Evolutionary conservation across 2,888 invertebrate genomes (phyloP).

Genomic region (Pseudolycoriella hygida): DNA sequence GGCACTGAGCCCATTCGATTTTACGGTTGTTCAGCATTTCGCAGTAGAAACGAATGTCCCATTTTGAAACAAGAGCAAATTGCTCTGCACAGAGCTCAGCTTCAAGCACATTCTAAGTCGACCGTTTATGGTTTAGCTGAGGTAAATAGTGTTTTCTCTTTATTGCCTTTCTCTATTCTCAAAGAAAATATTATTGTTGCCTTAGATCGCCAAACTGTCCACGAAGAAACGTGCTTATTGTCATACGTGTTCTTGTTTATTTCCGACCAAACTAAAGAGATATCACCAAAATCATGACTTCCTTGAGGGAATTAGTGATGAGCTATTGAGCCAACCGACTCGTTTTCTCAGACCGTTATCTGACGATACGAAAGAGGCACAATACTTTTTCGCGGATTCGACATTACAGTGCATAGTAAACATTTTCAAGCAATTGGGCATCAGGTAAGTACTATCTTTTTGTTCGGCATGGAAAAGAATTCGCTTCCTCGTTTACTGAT

Average conservation of each 20-base stretch:
- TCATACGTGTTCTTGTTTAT: background rate
- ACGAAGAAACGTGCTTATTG: background rate
- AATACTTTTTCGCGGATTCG: slow-evolving; percentile 63
- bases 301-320: slow-evolving; percentile 33
- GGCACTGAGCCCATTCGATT: background rate
- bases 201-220: no score
- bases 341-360: slow-evolving; percentile 48
- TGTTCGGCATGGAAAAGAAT: no score
- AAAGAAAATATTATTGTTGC: no score
- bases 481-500: no score
- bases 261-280: background rate
- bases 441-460: slow-evolving; percentile 37
- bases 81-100: no score
- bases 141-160: no score
- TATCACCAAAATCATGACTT: slow-evolving; percentile 38
- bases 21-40: background rate
- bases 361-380: slow-evolving; percentile 68
- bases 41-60: background rate
- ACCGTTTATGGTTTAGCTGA: no score
- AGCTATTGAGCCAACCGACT: slow-evolving; percentile 43
- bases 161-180: no score
- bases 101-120: no score
- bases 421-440: slow-evolving; percentile 39
- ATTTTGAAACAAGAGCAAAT: no score
- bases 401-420: slow-evolving; percentile 44